Evolutionary conservation across 1,140 invertebrate genomes (phyloP).

Genomic region (Dendrolimus kikuchii): DNA sequence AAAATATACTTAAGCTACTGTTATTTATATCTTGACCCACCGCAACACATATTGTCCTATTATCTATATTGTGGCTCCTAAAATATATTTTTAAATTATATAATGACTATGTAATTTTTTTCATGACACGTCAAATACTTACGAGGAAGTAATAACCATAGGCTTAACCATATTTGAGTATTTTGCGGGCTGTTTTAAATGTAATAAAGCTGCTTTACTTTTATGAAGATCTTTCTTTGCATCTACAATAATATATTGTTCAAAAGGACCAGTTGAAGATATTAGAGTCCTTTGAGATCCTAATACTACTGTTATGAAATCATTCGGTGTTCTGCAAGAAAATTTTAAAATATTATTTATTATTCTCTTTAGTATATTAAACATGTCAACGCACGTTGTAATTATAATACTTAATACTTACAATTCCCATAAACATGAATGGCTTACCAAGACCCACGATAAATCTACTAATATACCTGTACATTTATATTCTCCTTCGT

Average conservation of each 20-base stretch:
- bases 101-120: too few species aligned
- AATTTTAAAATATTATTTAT: constrained; percentile 1
- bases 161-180: constrained; percentile 77
- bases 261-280: constrained; percentile 75
- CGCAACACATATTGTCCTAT: constrained; percentile 71
- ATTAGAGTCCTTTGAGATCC: constrained; percentile 75
- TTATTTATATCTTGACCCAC: constrained; percentile 60
- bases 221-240: constrained; percentile 66
- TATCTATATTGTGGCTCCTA: constrained; percentile 30
- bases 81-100: constrained; percentile 10
- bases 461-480: constrained; percentile 76
- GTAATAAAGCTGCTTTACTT: constrained; percentile 73
- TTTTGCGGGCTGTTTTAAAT: constrained; percentile 70
- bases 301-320: constrained; percentile 77
- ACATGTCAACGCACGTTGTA: not conserved
- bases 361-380: not conserved
- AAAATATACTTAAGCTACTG: constrained; percentile 49
- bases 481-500: constrained; percentile 78
- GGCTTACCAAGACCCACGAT: constrained; percentile 76
- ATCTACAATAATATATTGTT: constrained; percentile 76
- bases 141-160: constrained; percentile 62
- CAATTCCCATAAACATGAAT: constrained; percentile 72
- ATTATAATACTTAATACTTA: constrained; percentile 40
- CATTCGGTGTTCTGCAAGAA: constrained; percentile 70
- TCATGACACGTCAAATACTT: constrained; percentile 25